These are phyloP conservation scores for Chesias legatella DNA, from an alignment of 2,888 invertebrate genomes.

Conservation along the genomic window DNA sequence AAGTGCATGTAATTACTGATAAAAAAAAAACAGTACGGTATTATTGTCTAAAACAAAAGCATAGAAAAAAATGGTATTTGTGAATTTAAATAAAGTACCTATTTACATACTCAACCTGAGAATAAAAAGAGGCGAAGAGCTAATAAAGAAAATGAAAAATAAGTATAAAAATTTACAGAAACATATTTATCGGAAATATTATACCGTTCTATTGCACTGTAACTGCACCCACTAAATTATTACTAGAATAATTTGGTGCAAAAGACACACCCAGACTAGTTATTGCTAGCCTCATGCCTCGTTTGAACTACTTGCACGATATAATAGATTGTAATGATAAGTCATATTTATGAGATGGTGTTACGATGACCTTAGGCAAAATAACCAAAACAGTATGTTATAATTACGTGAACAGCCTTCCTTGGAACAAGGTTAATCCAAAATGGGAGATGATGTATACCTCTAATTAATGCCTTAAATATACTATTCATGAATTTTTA, in stretches of 20 bases:
- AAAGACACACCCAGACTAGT: conserved; percentile 75
- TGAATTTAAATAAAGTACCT: too few species aligned
- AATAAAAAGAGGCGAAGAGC: too few species aligned
- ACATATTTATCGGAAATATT: conserved; percentile 11
- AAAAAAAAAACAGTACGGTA: too few species aligned
- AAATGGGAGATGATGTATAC: conserved; percentile 23
- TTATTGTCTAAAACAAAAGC: too few species aligned
- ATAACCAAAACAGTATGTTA: conserved; percentile 21
- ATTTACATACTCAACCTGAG: too few species aligned
- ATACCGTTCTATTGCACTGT: conserved; percentile 54
- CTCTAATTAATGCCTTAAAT: conserved; percentile 16
- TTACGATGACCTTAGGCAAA: conserved; percentile 28
- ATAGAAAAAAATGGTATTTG: too few species aligned
- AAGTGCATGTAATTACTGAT: too few species aligned
- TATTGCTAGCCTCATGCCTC: conserved; percentile 67
- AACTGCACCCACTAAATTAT: conserved; percentile 70
- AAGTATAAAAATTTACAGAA: too few species aligned
- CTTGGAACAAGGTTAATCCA: conserved; percentile 16
- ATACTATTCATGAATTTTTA: too few species aligned
- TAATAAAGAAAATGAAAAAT: too few species aligned
- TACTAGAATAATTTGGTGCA: conserved; percentile 70
- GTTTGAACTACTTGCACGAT: conserved; percentile 43
- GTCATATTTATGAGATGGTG: conserved; percentile 15
- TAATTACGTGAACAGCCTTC: conserved; percentile 27
- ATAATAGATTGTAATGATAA: conserved; percentile 19